These are phyloP conservation scores for Oscheius sp. DNA, from an alignment of 2,888 invertebrate species.

Conservation along the genomic window DNA sequence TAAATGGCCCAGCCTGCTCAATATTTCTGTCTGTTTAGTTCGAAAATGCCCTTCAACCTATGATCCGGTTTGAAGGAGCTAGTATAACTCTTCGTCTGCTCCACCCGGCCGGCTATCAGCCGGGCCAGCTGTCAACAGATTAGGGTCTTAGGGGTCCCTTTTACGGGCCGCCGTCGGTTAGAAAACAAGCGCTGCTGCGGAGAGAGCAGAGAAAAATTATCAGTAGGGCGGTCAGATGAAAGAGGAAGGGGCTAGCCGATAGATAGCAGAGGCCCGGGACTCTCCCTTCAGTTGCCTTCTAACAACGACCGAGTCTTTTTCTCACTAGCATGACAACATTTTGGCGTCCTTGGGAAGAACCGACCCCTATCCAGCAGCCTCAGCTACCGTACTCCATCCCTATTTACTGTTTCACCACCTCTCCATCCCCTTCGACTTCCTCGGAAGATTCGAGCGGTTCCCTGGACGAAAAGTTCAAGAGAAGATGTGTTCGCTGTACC, in stretches of 20 bases:
- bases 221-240: conserved; percentile 36
- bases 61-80: too few relatives aligned
- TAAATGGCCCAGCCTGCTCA: too few relatives aligned
- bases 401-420: conserved; percentile 9
- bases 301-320: not conserved
- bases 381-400: not conserved
- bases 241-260: conserved; percentile 27
- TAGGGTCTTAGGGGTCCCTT: conserved; percentile 23
- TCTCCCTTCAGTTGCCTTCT: not conserved
- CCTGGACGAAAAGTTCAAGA: not conserved
- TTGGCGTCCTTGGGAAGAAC: conserved; percentile 31
- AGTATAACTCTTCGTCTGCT: conserved; percentile 29
- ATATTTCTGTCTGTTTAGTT: too few relatives aligned
- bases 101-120: conserved; percentile 29
- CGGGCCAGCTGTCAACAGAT: conserved; percentile 34
- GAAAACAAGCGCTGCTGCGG: not conserved
- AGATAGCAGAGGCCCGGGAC: not conserved
- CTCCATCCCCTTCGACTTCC: conserved; percentile 23
- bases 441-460: conserved; percentile 14
- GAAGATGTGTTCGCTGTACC: conserved; percentile 49
- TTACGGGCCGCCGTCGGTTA: conserved; percentile 14
- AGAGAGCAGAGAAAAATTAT: conserved; percentile 30
- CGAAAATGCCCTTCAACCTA: too few relatives aligned
- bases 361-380: not conserved
- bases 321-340: not conserved